Evolutionary conservation across 2,797 vertebrate species (phyloP), one percentile per base, ranked within the genome.

Genomic region (Coregonus sp.): DNA sequence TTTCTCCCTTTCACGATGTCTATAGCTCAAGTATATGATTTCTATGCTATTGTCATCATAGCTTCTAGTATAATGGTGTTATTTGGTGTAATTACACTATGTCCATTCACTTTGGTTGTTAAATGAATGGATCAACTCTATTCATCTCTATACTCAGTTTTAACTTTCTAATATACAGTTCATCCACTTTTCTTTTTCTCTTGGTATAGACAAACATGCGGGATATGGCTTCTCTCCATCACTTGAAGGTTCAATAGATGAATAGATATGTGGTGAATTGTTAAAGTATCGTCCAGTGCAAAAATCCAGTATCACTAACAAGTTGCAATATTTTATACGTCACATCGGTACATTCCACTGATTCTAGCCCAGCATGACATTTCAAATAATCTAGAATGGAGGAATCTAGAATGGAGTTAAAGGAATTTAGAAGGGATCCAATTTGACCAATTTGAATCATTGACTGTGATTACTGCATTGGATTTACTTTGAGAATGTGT

Each of bases 191-290:
- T 85, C 77, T 87, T 90, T 90, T 87, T 90, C 81, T 93, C 94
- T 95, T 93, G 90, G 81, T 91, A 92, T 96, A 99, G 98, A 98
- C 89, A 90, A 95, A 92, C 93, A 95, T 94, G 93, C 94, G 0
- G 95, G 91, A 95, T 87, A 90, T 94, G 94, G 84, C 93, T 91
- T 95, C 94, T 92, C 84, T 52, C 18, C 95, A 52, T 92, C 95
- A 33, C 93, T 90, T 82, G 95, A 97, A 99, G 97, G 97, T 98
- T 97, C 87, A 92, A 89, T 91, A 89, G 83, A 40, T 12, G 9
- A 47, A 47, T 47, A 47, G 40, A 47, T 88, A 75, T 87, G 79
- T 79, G 75, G 51, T 92, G 84, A 15, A 16, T 72, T 15, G 14
- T 35, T 37, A 4, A 68, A 33, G 31, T 68, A 35, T 35, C 14